Percentiles rank a stretch among this genome's conserved stretches.
These are phyloP conservation scores for Hycleus cichorii DNA, from an alignment of 1,140 invertebrate species.

Conservation along the genomic window DNA sequence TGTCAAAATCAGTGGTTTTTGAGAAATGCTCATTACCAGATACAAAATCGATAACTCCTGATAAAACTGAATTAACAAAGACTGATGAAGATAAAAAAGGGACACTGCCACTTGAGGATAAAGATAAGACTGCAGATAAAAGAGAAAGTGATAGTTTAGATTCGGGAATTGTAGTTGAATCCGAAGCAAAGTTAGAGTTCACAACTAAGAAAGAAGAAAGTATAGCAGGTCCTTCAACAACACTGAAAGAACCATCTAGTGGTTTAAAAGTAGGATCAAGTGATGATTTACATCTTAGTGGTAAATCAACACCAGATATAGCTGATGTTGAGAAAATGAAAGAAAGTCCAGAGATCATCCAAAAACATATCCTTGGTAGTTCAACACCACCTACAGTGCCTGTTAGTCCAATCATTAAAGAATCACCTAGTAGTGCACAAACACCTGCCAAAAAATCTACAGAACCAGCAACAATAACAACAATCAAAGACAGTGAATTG, in stretches of 20 bases:
- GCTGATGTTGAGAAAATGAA: constrained; percentile 28
- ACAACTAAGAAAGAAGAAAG: background rate
- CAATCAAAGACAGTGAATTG: constrained; percentile 44
- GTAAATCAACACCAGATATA: constrained; percentile 36
- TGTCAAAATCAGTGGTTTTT: constrained; percentile 8
- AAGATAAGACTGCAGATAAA: background rate
- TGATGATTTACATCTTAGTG: constrained; percentile 24
- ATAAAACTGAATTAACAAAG: constrained; percentile 18
- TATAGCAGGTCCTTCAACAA: constrained; percentile 21
- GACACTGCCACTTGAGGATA: background rate
- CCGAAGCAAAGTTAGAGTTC: background rate
- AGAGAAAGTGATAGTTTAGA: constrained; percentile 4
- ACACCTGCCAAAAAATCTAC: constrained; percentile 42
- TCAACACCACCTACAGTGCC: constrained; percentile 51
- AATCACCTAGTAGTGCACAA: constrained; percentile 17
- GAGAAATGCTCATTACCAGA: constrained; percentile 7
- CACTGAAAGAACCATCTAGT: constrained; percentile 5
- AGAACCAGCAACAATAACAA: constrained; percentile 42
- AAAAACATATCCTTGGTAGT: constrained; percentile 35
- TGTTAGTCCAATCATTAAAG: constrained; percentile 44
- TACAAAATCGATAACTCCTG: constrained; percentile 7
- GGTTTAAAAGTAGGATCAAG: background rate
- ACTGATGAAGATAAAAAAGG: background rate
- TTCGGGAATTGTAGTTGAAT: constrained; percentile 1
- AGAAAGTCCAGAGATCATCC: constrained; percentile 22